Percentiles rank a stretch among this genome's conserved stretches.
Conservation (phyloP, 2,888 invertebrate species). For the Erebia epiphron region DNA sequence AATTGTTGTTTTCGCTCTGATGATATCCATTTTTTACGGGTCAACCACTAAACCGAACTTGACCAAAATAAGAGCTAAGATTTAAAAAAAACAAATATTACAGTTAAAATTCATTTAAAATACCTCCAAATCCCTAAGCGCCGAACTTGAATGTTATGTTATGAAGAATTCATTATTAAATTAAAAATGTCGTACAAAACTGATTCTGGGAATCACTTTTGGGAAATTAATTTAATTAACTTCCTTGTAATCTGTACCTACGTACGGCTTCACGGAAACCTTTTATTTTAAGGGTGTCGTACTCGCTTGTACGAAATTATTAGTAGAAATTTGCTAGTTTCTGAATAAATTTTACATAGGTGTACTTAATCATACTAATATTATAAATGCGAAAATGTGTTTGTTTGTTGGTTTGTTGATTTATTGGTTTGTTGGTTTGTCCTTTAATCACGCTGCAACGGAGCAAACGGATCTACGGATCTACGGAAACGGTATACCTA, state of each 20-base stretch:
- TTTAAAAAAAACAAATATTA: too few relatives aligned
- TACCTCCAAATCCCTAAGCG: neutral
- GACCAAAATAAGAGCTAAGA: too few relatives aligned
- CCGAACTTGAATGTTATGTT: neutral
- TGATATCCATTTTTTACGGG: too few relatives aligned
- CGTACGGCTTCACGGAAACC: constrained; percentile 34
- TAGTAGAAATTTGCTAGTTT: constrained; percentile 2
- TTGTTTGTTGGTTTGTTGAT: too few relatives aligned
- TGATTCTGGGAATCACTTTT: neutral
- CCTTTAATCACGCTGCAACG: too few relatives aligned
- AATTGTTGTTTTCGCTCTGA: too few relatives aligned
- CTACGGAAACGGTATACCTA: too few relatives aligned
- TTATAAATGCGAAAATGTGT: too few relatives aligned
- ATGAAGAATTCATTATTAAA: neutral
- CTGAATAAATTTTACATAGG: neutral
- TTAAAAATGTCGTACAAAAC: neutral
- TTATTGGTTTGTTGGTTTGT: too few relatives aligned
- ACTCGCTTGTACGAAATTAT: constrained; percentile 12
- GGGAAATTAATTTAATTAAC: constrained; percentile 29
- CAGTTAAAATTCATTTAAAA: neutral
- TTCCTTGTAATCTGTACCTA: constrained; percentile 24
- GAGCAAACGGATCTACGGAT: too few relatives aligned
- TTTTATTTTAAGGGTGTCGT: constrained; percentile 23
- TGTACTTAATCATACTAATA: too few relatives aligned
- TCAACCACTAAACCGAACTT: too few relatives aligned